These are phyloP conservation scores for Glossosoma conforme DNA, from an alignment of 1,140 invertebrate genomes.

Conservation along the genomic window DNA sequence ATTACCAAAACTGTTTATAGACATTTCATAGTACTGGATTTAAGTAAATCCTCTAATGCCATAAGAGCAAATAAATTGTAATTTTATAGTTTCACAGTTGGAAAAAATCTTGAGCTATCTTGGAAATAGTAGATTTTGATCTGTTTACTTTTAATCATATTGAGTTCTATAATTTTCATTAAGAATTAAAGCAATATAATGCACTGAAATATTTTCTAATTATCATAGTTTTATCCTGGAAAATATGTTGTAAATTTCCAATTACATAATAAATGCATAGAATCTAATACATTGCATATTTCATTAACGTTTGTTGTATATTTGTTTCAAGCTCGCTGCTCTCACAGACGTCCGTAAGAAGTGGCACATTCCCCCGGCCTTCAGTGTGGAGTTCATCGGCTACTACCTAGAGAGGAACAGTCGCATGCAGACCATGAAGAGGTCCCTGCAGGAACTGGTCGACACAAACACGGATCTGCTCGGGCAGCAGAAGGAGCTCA, in stretches of 20 bases:
- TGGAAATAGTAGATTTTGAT: no score
- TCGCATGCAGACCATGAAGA: constrained; percentile 71
- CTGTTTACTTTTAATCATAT: no score
- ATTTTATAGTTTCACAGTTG: no score
- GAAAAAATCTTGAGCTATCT: no score
- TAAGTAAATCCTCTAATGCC: no score
- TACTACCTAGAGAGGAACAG: constrained; percentile 87
- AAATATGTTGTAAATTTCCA: neutral
- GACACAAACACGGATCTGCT: constrained; percentile 68
- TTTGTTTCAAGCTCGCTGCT: constrained; percentile 54
- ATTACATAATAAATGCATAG: neutral
- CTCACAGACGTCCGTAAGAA: constrained; percentile 83
- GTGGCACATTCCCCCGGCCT: constrained; percentile 89
- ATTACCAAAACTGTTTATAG: no score
- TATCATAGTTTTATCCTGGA: no score
- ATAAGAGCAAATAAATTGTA: no score
- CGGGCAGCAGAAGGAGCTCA: constrained; percentile 66
- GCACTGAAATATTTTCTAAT: no score
- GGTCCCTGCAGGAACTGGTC: constrained; percentile 68
- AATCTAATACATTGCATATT: neutral
- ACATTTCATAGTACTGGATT: no score
- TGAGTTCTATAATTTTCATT: no score
- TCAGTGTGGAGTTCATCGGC: constrained; percentile 89
- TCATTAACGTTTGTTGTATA: neutral
- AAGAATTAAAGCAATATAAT: no score